These are phyloP conservation scores for Muscidifurax raptorellus DNA, from an alignment of 1,140 invertebrate species.

Conservation along the genomic window DNA sequence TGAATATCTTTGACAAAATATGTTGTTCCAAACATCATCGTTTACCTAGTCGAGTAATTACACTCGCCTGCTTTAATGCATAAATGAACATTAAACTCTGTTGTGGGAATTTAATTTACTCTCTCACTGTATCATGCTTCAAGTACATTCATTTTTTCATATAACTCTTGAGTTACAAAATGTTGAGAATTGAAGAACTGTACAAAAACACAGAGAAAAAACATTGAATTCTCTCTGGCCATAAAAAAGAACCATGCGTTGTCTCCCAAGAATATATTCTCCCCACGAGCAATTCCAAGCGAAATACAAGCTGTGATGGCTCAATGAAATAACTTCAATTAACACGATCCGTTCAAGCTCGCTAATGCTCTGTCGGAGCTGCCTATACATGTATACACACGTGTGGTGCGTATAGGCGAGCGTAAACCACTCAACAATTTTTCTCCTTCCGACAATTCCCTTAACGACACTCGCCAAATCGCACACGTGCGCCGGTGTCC, in stretches of 20 bases:
- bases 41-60: conserved; percentile 19
- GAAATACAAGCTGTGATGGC: neutral
- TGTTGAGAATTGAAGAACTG: neutral
- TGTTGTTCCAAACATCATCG: conserved; percentile 29
- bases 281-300: neutral
- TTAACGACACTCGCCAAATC: neutral
- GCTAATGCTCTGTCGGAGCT: neutral
- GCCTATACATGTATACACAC: too few relatives aligned
- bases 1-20: conserved; percentile 42
- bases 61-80: neutral
- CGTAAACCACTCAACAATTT: conserved; percentile 20
- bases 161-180: neutral
- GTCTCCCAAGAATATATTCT: too few relatives aligned
- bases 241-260: neutral
- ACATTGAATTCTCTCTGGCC: neutral
- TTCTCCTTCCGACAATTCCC: conserved; percentile 17
- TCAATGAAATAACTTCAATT: conserved; percentile 4
- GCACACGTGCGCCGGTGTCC: neutral
- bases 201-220: too few relatives aligned
- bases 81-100: neutral
- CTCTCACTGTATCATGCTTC: neutral
- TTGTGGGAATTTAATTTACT: neutral
- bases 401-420: neutral
- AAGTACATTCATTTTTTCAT: neutral
- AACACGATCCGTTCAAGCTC: neutral